A percentile compares a stretch with the other conserved stretches of the same genome.
Conservation (phyloP, 2,888 invertebrate genomes). For the Drosophila ezoana region DNA sequence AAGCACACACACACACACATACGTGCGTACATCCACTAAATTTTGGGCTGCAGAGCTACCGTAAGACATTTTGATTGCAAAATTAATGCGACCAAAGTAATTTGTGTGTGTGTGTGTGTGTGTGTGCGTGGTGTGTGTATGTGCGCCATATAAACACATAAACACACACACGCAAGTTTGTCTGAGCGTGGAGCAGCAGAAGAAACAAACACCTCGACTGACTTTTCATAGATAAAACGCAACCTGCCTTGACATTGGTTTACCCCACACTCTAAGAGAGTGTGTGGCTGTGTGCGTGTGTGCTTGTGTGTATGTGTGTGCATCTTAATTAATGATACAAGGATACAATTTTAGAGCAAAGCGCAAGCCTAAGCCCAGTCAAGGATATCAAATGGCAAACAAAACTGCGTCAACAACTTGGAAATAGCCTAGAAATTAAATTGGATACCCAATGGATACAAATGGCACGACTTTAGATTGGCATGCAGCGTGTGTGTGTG, state of each 20-base stretch:
- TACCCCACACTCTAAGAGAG: neutral
- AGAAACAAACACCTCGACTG: conserved; percentile 13
- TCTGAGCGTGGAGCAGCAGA: neutral
- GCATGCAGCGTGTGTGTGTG: neutral
- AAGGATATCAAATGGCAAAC: conserved; percentile 55
- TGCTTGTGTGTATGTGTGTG: conserved; percentile 22
- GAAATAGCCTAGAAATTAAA: conserved; percentile 24
- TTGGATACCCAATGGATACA: conserved; percentile 4
- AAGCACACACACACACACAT: conserved; percentile 2
- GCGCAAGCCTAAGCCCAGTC: conserved; percentile 23
- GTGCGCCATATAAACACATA: conserved; percentile 8
- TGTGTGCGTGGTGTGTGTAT: conserved; percentile 11
- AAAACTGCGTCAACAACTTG: conserved; percentile 29
- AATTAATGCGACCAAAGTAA: conserved; percentile 37
- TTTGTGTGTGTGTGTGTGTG: conserved; percentile 7
- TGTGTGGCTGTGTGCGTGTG: neutral
- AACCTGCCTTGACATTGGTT: conserved; percentile 30
- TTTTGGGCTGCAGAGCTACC: neutral
- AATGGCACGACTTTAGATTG: neutral
- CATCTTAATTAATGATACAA: conserved; percentile 66
- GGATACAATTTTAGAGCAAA: conserved; percentile 41
- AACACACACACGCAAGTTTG: neutral
- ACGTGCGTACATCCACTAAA: neutral
- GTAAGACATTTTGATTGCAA: conserved; percentile 42
- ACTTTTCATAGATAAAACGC: conserved; percentile 47